Base-by-base conservation (phyloP, 2,113 vertebrate species). In the Cebidichthys violaceus region DNA sequence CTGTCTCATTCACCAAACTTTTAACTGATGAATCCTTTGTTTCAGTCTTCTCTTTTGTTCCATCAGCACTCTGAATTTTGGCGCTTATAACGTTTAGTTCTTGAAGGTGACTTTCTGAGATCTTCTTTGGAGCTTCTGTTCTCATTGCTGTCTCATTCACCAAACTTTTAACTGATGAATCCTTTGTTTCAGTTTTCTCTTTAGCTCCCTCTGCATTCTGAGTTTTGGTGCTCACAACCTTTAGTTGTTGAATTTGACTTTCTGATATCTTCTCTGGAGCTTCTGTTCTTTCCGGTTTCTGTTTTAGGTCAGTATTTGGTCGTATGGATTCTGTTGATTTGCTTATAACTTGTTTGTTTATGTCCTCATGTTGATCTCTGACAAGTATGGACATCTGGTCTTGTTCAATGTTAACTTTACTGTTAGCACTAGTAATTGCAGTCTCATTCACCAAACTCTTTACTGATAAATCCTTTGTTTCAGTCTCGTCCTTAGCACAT, bases 1-100 rank as follows among this genome's bases (percentile, higher is more conserved):
- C 33, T 33, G 33, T 33, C 33, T 33, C 33, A 33, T 1, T 33
- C 33, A 33, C 33, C 33, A 33, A 33, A 33, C 33, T 33, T 14
- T 79, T 73, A 2, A 50, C 14, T 33, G 43, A 9, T 11, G 29
- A 69, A 52, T 47, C 43, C 45, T 72, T 81, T 59, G 37, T 35
- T 75, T 69, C 10, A 61, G 50, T 62, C 2, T 55, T 14, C 17
- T 66, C 37, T 59, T 80, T 73, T 13, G 10, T 2, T 33, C 5
- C 70, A 10, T 84, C 55, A 41, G 13, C 9, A 11, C 0, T 9
- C 10, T 15, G 9, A 60, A 54, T 59, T 57, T 35, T 18, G 27
- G 24, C 4, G 8, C 0, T n/a, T 0, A 33, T 3, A 13, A 8
- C 54, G 0, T 70, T 20, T 22, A 3, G 15, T 47, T 65, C n/a